phyloP scores from a whole-genome alignment of 1,140 invertebrate species.

The Prorops nasuta region DNA sequence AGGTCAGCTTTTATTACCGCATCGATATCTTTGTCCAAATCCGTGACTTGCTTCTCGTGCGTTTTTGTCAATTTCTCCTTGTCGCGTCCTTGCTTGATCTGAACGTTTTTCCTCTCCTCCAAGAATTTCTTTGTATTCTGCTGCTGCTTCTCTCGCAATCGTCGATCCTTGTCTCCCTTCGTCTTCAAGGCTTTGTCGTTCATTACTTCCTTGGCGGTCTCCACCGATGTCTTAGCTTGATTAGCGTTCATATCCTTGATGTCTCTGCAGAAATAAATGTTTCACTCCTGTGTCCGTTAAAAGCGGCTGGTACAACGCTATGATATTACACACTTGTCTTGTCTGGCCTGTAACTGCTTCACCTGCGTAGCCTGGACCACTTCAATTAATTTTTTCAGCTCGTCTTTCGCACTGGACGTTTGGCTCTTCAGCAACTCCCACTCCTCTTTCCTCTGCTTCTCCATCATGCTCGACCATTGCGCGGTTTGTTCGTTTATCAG shows the following conservation, averaged over 20 bases:
- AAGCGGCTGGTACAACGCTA: no score
- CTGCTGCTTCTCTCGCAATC: conserved; percentile 92
- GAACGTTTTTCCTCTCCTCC: conserved; percentile 89
- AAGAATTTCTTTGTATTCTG: conserved; percentile 99
- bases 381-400: conserved; percentile 85
- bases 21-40: conserved; percentile 83
- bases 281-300: no score
- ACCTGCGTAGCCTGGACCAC: conserved; percentile 84
- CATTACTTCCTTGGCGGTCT: conserved; percentile 92
- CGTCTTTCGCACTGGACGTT: conserved; percentile 79
- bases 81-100: conserved; percentile 89
- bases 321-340: conserved; percentile 76
- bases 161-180: conserved; percentile 94
- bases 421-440: conserved; percentile 85
- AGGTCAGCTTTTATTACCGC: conserved; percentile 62
- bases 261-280: conserved; percentile 65
- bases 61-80: conserved; percentile 88
- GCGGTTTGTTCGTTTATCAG: conserved; percentile 85
- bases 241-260: conserved; percentile 93
- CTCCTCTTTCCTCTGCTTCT: conserved; percentile 87
- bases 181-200: conserved; percentile 97
- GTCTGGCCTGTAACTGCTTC: conserved; percentile 87
- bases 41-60: conserved; percentile 89
- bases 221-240: conserved; percentile 95
- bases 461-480: conserved; percentile 91